Base-by-base conservation (phyloP, 2,113 vertebrate species). In the Salvelinus sp. region DNA sequence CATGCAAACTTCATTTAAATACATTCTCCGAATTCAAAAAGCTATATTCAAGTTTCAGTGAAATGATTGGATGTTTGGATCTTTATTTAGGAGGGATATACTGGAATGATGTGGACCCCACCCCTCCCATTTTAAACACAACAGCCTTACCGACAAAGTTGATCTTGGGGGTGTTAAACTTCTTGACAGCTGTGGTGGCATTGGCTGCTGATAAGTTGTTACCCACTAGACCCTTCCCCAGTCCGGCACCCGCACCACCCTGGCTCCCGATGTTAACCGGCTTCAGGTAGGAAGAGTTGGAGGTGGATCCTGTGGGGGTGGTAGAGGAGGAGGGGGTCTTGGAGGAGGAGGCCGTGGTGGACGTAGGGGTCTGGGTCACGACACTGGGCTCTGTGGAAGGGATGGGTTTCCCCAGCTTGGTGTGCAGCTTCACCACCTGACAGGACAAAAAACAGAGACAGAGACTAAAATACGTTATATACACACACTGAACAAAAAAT, bases 371-470 rank as follows among this genome's bases (percentile, higher is more conserved):
- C 83, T 98, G 97, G 64, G 94, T 94, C 78, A 96, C 94, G 85
- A 99, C 95, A 0, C 97, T 99, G 85, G 98, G 97, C 93, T 99
- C 97, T 20, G 96, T 98, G 4, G 98, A 98, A 73, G 97, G 97
- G 93, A 99, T 99, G 65, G 97, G 97, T 85, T 99, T 99, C 77
- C 98, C 98, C 65, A 99, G 96, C 90, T 99, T 99, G 82, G 97
- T 98, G 80, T 99, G 98, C 82, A 99, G 93, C 89, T 99, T 99
- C 74, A 99, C 97, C 78, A 99, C 98, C 98, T 99, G 38, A 44
- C 38, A 10, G 38, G 7, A 7, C 30, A 33, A 7, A 38, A 38
- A 4, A 30, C 30, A 6, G 4, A 33, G 1, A 38, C 9, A 44
- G 6, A 33, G 30, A 44, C 7, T 10, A 44, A 44, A 44, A 44